Percentiles rank a stretch among this genome's conserved stretches.
Conservation (phyloP, 2,888 invertebrate species). For the Griposia aprilina region DNA sequence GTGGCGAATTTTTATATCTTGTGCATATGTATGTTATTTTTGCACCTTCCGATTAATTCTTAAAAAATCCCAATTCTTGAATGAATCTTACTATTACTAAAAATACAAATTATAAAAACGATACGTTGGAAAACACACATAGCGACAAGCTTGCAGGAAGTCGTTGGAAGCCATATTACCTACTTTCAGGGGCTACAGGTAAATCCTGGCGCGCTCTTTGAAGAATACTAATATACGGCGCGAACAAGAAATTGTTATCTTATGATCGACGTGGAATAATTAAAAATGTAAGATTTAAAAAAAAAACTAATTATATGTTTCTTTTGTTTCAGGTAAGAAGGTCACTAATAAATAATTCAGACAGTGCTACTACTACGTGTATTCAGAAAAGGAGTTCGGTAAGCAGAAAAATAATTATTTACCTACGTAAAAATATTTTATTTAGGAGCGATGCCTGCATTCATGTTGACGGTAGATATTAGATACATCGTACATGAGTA, state of each 20-base stretch:
- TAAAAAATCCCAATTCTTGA: not conserved
- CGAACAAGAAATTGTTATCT: not conserved
- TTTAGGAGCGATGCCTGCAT: not conserved
- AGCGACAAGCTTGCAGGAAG: constrained; percentile 6
- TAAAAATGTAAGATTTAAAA: not conserved
- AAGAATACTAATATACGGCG: not conserved
- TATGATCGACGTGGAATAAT: not conserved
- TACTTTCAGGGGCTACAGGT: not conserved
- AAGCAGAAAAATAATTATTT: not conserved
- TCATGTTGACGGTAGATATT: too few species aligned
- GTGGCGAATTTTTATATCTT: not conserved
- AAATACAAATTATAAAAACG: not conserved
- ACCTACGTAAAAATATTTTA: not conserved
- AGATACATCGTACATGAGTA: too few species aligned
- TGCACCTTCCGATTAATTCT: not conserved
- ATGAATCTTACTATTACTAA: not conserved
- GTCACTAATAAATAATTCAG: not conserved
- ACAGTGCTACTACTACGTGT: not conserved
- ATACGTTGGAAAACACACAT: not conserved
- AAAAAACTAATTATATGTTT: not conserved
- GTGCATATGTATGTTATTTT: not conserved
- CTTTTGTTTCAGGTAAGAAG: constrained; percentile 40
- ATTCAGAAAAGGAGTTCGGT: constrained; percentile 1
- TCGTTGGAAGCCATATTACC: constrained; percentile 16
- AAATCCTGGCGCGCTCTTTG: constrained; percentile 7